Base-by-base conservation (phyloP, 1,140 invertebrate genomes). In the Harlomillsia oculata region DNA sequence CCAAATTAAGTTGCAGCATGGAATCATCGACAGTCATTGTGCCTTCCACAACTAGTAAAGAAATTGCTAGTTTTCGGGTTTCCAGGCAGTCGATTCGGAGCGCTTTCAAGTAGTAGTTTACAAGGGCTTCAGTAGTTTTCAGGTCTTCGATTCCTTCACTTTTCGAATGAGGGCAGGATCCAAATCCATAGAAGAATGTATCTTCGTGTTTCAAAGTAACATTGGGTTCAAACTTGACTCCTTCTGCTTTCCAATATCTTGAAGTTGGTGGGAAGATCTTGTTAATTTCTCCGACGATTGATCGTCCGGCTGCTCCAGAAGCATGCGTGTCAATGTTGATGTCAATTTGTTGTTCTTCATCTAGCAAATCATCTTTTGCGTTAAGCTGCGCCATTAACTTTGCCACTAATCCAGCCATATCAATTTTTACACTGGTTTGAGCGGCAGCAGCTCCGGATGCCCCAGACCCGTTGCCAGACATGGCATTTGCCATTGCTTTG, bases 401-500 rank as follows among this genome's bases (percentile, higher is more conserved):
- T 45, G 30, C 30, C 46, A n/a, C n/a, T n/a, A n/a, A n/a, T n/a
- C n/a, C n/a, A n/a, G n/a, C n/a, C n/a, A n/a, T n/a, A n/a, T n/a
- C n/a, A n/a, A n/a, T n/a, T n/a, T n/a, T n/a, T n/a, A n/a, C n/a
- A n/a, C n/a, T n/a, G n/a, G n/a, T n/a, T n/a, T n/a, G n/a, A n/a
- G n/a, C n/a, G n/a, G n/a, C n/a, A n/a, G n/a, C n/a, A n/a, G n/a
- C n/a, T n/a, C n/a, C n/a, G n/a, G n/a, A n/a, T n/a, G n/a, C n/a
- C n/a, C n/a, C n/a, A n/a, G n/a, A n/a, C 4, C 30, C 46, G 23
- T 49, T 20, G 23, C 36, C 46, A 18, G 29, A 20, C 8, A 49
- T 9, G 1, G 46, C 46, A 34, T 49, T 49, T 34, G 46, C 46
- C 32, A 49, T 34, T 1, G 46, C 46, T n/a, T n/a, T n/a, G n/a